Evolutionary conservation across 2,797 vertebrate genomes (phyloP).

Genomic region (Eospalax fontanierii): DNA sequence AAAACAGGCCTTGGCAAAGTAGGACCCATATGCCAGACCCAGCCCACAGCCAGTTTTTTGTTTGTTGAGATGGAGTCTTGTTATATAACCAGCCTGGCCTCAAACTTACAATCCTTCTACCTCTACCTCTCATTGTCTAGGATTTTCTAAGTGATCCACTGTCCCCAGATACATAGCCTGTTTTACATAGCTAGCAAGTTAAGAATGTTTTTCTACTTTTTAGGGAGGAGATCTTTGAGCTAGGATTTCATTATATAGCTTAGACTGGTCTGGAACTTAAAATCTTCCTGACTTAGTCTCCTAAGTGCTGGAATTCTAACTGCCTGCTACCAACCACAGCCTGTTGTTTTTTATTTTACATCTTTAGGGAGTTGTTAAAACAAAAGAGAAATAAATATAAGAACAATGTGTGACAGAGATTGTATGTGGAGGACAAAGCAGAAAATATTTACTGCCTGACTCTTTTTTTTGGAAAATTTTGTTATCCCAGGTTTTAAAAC

Average conservation of each 20-base stretch:
- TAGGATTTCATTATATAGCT: neutral
- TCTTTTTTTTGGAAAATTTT: conserved; percentile 43
- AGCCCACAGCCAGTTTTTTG: neutral
- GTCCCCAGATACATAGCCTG: neutral
- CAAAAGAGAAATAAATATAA: neutral
- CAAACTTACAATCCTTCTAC: neutral
- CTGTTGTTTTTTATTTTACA: neutral
- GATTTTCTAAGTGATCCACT: neutral
- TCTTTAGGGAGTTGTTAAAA: neutral
- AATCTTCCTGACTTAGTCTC: neutral
- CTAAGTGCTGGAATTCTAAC: neutral
- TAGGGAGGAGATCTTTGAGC: neutral
- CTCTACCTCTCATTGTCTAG: neutral
- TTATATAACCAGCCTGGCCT: neutral
- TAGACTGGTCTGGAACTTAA: neutral
- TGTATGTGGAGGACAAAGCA: neutral
- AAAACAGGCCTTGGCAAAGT: conserved; percentile 20
- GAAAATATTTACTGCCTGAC: conserved; percentile 52
- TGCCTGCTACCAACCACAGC: no score
- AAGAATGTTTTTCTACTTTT: neutral
- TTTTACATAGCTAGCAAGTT: neutral
- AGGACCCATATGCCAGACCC: neutral
- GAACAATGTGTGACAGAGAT: conserved; percentile 21
- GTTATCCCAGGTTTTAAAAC: neutral
- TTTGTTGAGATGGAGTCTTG: neutral